phyloP scores from a whole-genome alignment of 1,140 invertebrate species.

The Bombus fervidus region DNA sequence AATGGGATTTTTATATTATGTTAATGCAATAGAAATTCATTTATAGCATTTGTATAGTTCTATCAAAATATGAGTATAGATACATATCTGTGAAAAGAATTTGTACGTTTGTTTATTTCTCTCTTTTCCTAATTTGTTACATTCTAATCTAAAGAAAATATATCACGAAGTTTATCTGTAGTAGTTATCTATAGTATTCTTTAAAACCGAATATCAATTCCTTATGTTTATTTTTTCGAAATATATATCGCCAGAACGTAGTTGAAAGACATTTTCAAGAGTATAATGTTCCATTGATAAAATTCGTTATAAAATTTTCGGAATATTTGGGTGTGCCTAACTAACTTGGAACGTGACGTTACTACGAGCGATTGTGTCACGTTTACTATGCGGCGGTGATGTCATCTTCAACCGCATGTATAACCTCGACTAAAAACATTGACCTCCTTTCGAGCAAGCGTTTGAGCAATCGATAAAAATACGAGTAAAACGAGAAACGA shows the following conservation, averaged over 20 bases:
- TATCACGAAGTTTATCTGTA: not conserved
- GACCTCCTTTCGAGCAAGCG: constrained; percentile 58
- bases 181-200: not conserved
- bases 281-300: not conserved
- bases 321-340: constrained; percentile 43
- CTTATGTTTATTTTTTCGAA: too few relatives aligned
- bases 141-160: not conserved
- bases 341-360: constrained; percentile 63
- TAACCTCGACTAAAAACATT: constrained; percentile 76
- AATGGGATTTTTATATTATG: not conserved
- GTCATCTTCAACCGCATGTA: constrained; percentile 66
- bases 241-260: not conserved
- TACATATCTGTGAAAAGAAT: not conserved
- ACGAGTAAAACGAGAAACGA: constrained; percentile 23
- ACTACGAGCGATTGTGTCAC: constrained; percentile 73
- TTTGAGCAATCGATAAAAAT: constrained; percentile 55
- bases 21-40: not conserved
- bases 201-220: not conserved
- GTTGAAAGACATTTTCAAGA: not conserved
- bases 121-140: not conserved
- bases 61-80: not conserved
- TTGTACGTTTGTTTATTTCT: too few relatives aligned
- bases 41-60: not conserved
- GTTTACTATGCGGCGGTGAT: constrained; percentile 75
- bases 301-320: not conserved